Conservation (phyloP, 2,888 invertebrate species). For the Panopea generosa region DNA sequence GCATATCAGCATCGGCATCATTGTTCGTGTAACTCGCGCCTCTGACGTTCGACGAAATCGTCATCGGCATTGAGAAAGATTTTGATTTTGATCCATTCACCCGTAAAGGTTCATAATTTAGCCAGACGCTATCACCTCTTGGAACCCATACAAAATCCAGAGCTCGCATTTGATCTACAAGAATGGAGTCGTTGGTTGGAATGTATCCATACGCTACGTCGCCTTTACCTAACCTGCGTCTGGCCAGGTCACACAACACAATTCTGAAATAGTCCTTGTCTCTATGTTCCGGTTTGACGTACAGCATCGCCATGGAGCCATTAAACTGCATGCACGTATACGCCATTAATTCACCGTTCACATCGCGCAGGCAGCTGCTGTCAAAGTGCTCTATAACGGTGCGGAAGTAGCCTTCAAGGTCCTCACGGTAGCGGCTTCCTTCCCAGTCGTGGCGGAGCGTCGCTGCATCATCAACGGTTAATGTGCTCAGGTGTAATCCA, state of each 20-base stretch:
- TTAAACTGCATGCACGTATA: slow-evolving; percentile 81
- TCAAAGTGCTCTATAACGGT: slow-evolving; percentile 78
- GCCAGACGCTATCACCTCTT: slow-evolving; percentile 79
- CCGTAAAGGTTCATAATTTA: slow-evolving; percentile 51
- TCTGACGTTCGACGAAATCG: background rate
- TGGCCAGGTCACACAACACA: slow-evolving; percentile 74
- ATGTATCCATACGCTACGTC: slow-evolving; percentile 78
- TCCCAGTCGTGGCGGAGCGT: slow-evolving; percentile 73
- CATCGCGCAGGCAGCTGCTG: slow-evolving; percentile 74
- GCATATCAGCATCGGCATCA: background rate
- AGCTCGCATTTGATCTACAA: slow-evolving; percentile 71
- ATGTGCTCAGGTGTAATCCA: slow-evolving; percentile 67
- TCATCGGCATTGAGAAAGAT: too few relatives aligned
- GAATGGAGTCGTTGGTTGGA: slow-evolving; percentile 72
- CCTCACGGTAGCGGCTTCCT: slow-evolving; percentile 66
- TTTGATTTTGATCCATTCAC: slow-evolving; percentile 44
- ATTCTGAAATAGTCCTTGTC: slow-evolving; percentile 74
- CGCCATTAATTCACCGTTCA: slow-evolving; percentile 72
- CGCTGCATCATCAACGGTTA: slow-evolving; percentile 69
- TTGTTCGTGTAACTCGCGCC: background rate
- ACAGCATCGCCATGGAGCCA: slow-evolving; percentile 79
- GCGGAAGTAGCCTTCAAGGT: slow-evolving; percentile 74
- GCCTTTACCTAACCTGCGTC: slow-evolving; percentile 68
- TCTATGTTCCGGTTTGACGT: slow-evolving; percentile 74
- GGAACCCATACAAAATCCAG: slow-evolving; percentile 81